A percentile compares a stretch with the other conserved stretches of the same genome.
phyloP scores from a whole-genome alignment of 2,113 vertebrate species.

The Mastomys natalensis region DNA sequence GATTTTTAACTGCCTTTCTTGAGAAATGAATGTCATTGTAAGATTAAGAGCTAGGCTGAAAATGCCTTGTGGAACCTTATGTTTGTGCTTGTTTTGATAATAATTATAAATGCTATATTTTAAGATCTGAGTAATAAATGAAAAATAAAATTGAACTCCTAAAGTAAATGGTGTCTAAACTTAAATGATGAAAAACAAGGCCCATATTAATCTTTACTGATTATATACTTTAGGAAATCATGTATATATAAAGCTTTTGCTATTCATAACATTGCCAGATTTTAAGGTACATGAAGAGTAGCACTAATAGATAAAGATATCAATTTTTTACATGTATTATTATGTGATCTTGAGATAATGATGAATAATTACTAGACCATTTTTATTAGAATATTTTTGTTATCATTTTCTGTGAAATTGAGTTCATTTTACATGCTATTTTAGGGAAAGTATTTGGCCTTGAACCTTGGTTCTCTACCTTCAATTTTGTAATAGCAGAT shows the following conservation, averaged over 20 bases:
- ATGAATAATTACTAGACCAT: neutral
- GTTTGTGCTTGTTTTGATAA: neutral
- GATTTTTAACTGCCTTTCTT: neutral
- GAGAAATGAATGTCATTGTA: neutral
- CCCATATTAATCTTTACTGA: neutral
- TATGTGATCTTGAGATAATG: neutral
- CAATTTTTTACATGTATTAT: neutral
- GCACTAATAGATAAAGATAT: neutral
- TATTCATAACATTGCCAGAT: neutral
- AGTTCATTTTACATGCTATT: neutral
- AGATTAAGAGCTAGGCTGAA: neutral
- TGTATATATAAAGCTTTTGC: neutral
- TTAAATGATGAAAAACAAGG: slow-evolving; percentile 42
- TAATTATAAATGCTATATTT: neutral
- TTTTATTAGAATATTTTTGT: neutral
- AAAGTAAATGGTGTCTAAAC: slow-evolving; percentile 3
- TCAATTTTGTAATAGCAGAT: slow-evolving; percentile 38
- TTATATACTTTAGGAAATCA: neutral
- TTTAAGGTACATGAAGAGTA: neutral
- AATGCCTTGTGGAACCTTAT: neutral
- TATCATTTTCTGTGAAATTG: neutral
- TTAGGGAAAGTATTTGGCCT: neutral
- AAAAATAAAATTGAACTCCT: slow-evolving; percentile 19
- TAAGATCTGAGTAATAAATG: neutral
- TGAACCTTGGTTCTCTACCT: neutral